These are phyloP conservation scores for Cepphus grylle DNA, from an alignment of 2,113 vertebrate species.

Conservation along the genomic window DNA sequence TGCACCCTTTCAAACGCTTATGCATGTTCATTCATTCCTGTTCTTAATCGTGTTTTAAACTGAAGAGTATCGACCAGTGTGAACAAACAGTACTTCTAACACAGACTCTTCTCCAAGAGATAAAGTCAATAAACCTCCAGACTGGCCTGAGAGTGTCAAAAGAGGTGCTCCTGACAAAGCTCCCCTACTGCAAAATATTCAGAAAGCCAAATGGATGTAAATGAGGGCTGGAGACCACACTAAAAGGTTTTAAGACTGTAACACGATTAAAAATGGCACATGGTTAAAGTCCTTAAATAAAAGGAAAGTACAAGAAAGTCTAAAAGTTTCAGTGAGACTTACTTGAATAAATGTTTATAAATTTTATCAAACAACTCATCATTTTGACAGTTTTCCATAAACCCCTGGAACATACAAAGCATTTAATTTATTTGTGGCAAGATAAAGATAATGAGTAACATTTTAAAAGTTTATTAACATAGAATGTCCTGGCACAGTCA, in stretches of 20 bases:
- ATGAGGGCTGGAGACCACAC: not conserved
- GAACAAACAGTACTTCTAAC: not conserved
- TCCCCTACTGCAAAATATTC: not conserved
- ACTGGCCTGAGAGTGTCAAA: not conserved
- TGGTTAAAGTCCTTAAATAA: constrained; percentile 25
- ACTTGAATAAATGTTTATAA: constrained; percentile 46
- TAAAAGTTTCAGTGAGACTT: constrained; percentile 34
- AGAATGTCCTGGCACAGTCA: constrained; percentile 13
- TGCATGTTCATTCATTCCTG: not conserved
- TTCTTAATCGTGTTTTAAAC: not conserved
- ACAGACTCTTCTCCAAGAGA: not conserved
- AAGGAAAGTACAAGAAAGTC: constrained; percentile 11
- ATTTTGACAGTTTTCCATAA: constrained; percentile 60
- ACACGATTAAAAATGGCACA: not conserved
- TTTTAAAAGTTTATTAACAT: constrained; percentile 31
- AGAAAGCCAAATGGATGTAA: not conserved
- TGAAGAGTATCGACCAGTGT: not conserved
- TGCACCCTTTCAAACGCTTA: not conserved
- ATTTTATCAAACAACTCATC: constrained; percentile 43
- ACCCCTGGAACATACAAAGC: not conserved
- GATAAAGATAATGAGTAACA: constrained; percentile 45
- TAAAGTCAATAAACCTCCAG: not conserved
- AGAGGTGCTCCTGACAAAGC: not conserved
- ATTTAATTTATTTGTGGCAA: constrained; percentile 40
- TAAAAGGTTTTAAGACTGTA: constrained; percentile 20